Conservation (phyloP, 2,113 vertebrate species). For the Labeo catla region DNA sequence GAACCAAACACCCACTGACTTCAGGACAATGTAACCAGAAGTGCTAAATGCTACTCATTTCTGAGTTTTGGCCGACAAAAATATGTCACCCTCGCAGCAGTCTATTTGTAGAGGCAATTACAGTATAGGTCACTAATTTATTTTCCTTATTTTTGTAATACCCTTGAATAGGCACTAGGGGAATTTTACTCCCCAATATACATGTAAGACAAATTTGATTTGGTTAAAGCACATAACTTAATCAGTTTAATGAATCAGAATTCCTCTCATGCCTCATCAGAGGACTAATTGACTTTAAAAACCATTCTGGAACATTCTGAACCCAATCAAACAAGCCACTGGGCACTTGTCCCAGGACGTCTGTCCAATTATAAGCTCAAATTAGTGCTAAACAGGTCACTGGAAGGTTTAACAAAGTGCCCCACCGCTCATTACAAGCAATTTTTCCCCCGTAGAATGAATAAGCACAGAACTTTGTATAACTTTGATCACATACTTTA, state of each 20-base stretch:
- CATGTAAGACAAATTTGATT: neutral
- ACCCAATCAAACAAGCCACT: neutral
- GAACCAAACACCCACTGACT: no score
- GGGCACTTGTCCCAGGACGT: neutral
- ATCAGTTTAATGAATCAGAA: slow-evolving; percentile 34
- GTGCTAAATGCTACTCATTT: neutral
- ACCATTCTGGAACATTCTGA: slow-evolving; percentile 20
- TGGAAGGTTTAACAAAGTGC: slow-evolving; percentile 11
- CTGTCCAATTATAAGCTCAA: slow-evolving; percentile 7
- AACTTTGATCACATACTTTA: neutral
- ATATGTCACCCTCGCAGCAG: neutral
- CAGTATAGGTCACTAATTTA: neutral
- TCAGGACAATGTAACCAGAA: neutral
- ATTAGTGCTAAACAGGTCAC: slow-evolving; percentile 17
- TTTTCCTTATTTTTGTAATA: neutral
- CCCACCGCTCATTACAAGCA: neutral
- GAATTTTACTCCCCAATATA: neutral
- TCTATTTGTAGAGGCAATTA: neutral
- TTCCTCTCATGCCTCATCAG: neutral
- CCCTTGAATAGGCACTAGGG: neutral
- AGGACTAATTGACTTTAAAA: slow-evolving; percentile 5
- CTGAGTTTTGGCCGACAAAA: neutral
- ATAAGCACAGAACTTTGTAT: neutral
- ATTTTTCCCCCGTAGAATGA: neutral
- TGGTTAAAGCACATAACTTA: slow-evolving; percentile 1